phyloP scores from a whole-genome alignment of 1,140 invertebrate species.

The Pectinophora gossypiella region DNA sequence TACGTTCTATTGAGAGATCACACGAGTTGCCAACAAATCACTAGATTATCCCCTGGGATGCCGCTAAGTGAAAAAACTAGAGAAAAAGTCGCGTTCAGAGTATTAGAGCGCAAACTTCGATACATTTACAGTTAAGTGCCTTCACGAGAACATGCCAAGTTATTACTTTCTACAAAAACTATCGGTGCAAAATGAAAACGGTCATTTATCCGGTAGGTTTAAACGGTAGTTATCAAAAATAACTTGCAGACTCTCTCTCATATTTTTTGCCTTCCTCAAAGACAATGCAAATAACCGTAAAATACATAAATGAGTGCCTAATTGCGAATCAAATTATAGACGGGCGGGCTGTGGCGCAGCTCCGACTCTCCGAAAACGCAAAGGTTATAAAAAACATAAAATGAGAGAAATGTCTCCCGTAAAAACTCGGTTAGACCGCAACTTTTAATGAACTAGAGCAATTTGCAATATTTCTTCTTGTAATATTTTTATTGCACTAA shows the following conservation, averaged over 20 bases:
- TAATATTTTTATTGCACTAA: too few species aligned
- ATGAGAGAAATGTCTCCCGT: too few species aligned
- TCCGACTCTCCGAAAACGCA: background rate
- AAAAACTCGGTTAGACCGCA: too few species aligned
- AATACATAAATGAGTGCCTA: slow-evolving; percentile 43
- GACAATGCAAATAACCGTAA: slow-evolving; percentile 41
- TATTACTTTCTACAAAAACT: background rate
- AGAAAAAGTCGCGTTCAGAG: slow-evolving; percentile 1
- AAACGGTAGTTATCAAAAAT: background rate
- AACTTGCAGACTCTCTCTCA: slow-evolving; percentile 28
- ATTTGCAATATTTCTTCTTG: too few species aligned
- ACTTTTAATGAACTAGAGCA: too few species aligned
- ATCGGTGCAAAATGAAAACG: background rate
- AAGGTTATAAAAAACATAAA: background rate
- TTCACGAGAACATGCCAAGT: background rate
- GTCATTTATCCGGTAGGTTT: background rate
- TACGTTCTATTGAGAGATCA: background rate
- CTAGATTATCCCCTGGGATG: background rate
- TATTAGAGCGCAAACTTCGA: background rate
- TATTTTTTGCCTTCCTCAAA: slow-evolving; percentile 48
- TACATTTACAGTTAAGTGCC: slow-evolving; percentile 3
- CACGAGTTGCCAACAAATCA: background rate
- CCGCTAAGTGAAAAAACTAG: background rate
- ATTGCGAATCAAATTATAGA: slow-evolving; percentile 45
- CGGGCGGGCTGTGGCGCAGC: background rate